Conservation (phyloP, 2,113 vertebrate species). For the Melospiza georgiana region DNA sequence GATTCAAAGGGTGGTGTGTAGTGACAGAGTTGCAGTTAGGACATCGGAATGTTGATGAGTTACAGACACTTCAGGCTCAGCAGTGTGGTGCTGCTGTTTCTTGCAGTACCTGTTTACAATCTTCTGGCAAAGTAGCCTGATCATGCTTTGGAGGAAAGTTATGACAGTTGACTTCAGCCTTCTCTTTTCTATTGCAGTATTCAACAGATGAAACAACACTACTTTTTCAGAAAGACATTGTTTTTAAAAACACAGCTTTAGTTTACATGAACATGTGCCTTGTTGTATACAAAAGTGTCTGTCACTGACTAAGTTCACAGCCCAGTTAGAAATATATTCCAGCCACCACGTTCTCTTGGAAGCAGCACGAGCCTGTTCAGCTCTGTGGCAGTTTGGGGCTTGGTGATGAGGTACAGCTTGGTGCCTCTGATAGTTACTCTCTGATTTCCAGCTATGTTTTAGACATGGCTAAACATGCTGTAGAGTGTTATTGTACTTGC, state of each 20-base stretch:
- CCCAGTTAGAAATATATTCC: background rate
- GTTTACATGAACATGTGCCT: background rate
- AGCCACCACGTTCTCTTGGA: background rate
- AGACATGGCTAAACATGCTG: background rate
- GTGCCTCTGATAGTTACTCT: background rate
- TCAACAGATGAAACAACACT: background rate
- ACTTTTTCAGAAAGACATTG: background rate
- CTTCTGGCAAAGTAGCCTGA: background rate
- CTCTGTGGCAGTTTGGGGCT: background rate
- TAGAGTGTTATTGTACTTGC: background rate
- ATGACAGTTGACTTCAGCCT: background rate
- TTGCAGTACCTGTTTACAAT: background rate
- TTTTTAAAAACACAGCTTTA: background rate
- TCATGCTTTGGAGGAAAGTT: background rate
- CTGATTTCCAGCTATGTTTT: background rate
- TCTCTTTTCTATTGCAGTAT: background rate
- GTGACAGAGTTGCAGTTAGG: background rate
- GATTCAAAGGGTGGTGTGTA: background rate
- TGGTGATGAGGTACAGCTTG: background rate
- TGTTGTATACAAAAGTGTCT: background rate
- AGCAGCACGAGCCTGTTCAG: background rate
- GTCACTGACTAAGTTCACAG: background rate
- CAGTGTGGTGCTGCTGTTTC: background rate
- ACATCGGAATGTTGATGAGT: accelerated
- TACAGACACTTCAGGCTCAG: background rate